A percentile compares a stretch with the other conserved stretches of the same genome.
phyloP scores from a whole-genome alignment of 2,113 vertebrate species.

The Cacatua alba region DNA sequence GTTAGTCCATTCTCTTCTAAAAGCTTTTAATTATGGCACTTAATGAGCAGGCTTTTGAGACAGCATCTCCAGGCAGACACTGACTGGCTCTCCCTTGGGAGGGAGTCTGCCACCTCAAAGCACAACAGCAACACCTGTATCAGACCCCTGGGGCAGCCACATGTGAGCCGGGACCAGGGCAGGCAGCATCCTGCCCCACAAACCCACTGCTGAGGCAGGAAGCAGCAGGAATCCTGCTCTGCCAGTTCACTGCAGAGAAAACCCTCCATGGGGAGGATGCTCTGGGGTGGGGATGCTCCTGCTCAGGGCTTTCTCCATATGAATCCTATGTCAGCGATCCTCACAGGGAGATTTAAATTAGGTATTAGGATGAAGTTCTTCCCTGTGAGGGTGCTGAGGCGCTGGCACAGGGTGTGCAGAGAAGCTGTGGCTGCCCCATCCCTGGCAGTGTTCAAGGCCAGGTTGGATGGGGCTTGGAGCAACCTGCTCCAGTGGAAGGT shows the following conservation, averaged over 20 bases:
- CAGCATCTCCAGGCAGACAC: fast-evolving
- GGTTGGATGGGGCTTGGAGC: not conserved
- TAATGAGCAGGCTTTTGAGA: not conserved
- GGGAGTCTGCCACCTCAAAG: not conserved
- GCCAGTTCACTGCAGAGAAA: not conserved
- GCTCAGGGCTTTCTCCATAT: fast-evolving
- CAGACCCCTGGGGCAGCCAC: not conserved
- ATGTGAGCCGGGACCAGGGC: fast-evolving
- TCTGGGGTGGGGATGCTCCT: not conserved
- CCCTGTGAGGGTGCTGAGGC: not conserved
- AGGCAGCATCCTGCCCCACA: fast-evolving
- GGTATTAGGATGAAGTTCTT: not conserved
- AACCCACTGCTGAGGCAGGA: fast-evolving
- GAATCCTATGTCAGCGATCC: not conserved
- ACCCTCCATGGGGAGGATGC: not conserved
- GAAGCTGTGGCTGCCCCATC: too few species aligned
- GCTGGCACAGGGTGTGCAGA: not conserved
- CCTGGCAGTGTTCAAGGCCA: too few species aligned
- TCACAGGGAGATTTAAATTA: not conserved
- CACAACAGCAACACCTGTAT: fast-evolving
- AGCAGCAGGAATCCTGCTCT: conserved; percentile 33
- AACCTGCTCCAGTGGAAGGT: not conserved
- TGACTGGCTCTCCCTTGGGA: fast-evolving
- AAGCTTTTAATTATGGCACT: not conserved
- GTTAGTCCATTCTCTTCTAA: not conserved